A percentile compares a stretch with the other conserved stretches of the same genome.
Evolutionary conservation across 2,113 vertebrate genomes (phyloP).

Genomic region (Lepisosteus osseus): DNA sequence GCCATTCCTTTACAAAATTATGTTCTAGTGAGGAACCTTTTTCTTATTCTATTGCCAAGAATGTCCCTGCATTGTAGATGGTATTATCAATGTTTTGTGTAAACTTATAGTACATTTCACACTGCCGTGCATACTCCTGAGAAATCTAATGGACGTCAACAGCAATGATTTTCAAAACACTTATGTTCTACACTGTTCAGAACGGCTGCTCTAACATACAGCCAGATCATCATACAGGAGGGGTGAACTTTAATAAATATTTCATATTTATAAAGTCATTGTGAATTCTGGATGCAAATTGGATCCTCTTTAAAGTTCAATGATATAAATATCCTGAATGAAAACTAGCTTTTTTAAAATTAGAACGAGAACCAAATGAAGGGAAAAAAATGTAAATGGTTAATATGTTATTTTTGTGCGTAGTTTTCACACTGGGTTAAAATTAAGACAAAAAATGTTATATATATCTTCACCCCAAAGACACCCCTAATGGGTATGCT

Average conservation of each 20-base stretch:
- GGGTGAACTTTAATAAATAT: no score
- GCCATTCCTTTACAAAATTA: not conserved
- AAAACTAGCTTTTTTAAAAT: no score
- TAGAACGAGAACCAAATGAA: not conserved
- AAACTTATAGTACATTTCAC: constrained; percentile 10
- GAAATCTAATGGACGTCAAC: not conserved
- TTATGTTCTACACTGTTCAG: no score
- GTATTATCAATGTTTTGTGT: constrained; percentile 5
- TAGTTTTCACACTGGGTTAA: no score
- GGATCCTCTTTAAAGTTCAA: no score
- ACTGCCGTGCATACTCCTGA: not conserved
- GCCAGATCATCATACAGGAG: no score
- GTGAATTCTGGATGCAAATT: no score
- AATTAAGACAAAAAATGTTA: not conserved
- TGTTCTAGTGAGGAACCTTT: not conserved
- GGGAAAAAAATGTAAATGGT: not conserved
- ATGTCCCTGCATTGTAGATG: constrained; percentile 8
- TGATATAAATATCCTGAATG: no score
- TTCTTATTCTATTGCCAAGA: constrained; percentile 3
- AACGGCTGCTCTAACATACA: no score
- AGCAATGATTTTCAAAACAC: not conserved
- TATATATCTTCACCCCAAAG: not conserved
- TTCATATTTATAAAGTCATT: no score
- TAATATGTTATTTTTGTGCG: not conserved
- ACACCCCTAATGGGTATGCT: constrained; percentile 7